Base-by-base conservation (phyloP, 1,140 invertebrate genomes). In the Dreissena rostriformis region DNA sequence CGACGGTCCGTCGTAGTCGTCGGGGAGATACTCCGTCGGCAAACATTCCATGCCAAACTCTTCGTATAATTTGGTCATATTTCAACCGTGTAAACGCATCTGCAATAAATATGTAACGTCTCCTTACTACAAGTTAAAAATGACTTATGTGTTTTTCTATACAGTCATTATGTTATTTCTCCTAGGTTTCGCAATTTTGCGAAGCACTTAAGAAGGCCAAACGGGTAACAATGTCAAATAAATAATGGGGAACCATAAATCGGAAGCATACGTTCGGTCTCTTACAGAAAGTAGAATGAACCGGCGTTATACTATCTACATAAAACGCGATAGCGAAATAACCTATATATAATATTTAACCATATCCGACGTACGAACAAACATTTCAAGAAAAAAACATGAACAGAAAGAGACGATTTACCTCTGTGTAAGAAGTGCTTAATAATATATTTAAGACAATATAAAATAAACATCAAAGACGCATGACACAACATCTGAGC, bases 21-120 rank as follows among this genome's bases (percentile, higher is more conserved):
- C 84, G 0, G 84, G 84, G 7, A 85, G 29, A 51, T 85, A 85
- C 57, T 85, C 84, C 19, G 28, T 61, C 10, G 84, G 84, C 14
- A 85, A 29, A 17, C 65, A 28, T 15, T 57, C 52, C 66, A 57
- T 66, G 10, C 79, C 84, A 19, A 85, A 49, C 22, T 81, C 49
- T 57, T 81, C 67, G 70, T 81, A 85, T 11, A 85, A 65, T 39
- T 29, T 49, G 17, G 80, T 70, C 76, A 85, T 29, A 39, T 55
- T 77, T 12, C 63, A 15, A 55, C 82, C 82, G 52, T 84, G 74
- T 2, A 78, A 17, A 51, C 29, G 26, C 17, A 72, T 61, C 82
- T 84, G 52, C 24, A 66, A 57, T 39, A 39, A 2, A 39, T 39
- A 39, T 39, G 39, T 39, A 5, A 39, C 4, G 39, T 39, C 39